Percentiles rank a stretch among this genome's conserved stretches.
Evolutionary conservation across 2,888 invertebrate species (phyloP).

Genomic region (Heliconius sara): DNA sequence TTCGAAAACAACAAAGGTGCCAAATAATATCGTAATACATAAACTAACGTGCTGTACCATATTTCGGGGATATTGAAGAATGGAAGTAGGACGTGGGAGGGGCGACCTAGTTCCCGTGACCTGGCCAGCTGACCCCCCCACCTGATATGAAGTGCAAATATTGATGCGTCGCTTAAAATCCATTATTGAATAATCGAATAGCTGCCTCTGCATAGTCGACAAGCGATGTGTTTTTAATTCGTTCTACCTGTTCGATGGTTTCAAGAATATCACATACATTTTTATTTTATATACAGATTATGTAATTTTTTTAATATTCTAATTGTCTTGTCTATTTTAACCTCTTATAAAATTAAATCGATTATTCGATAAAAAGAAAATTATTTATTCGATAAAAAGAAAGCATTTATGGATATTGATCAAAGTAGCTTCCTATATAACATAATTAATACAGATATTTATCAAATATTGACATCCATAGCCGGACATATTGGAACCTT

Average conservation of each 20-base stretch:
- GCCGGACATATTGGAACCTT: constrained; percentile 7
- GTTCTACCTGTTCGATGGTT: background rate
- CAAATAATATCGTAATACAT: background rate
- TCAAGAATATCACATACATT: background rate
- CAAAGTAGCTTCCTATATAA: background rate
- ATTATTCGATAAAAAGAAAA: background rate
- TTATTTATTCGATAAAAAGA: background rate
- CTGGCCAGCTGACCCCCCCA: constrained; percentile 61
- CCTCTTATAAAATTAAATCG: background rate
- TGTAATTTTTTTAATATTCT: too few species aligned
- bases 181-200: constrained; percentile 42
- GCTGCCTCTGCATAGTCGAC: background rate
- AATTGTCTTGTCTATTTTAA: background rate
- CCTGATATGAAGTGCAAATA: constrained; percentile 48
- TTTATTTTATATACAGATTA: too few species aligned
- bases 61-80: constrained; percentile 22
- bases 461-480: background rate
- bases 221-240: background rate
- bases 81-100: constrained; percentile 46
- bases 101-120: constrained; percentile 73
- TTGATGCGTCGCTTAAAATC: constrained; percentile 57
- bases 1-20: background rate
- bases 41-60: constrained; percentile 1
- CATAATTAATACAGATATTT: background rate
- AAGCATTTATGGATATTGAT: background rate